These are phyloP conservation scores for Platycnemis pennipes DNA, from an alignment of 2,888 invertebrate genomes.

Conservation along the genomic window DNA sequence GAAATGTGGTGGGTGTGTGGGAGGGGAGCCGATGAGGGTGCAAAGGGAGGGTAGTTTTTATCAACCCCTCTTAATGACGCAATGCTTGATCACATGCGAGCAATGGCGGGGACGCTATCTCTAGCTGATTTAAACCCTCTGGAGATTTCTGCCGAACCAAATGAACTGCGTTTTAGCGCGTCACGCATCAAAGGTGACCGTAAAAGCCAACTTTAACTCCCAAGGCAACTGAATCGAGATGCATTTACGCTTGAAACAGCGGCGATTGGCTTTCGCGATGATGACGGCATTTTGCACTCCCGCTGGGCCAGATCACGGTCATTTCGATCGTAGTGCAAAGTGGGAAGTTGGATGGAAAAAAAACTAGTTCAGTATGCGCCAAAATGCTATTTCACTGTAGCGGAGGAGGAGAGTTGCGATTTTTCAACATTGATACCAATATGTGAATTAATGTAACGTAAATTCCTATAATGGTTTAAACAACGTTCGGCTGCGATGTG, in stretches of 20 bases:
- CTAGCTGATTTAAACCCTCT: neutral
- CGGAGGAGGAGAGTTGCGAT: too few species aligned
- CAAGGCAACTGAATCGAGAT: neutral
- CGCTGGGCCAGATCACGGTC: neutral
- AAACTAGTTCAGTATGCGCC: too few species aligned
- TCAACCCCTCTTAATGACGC: neutral
- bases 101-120: neutral
- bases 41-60: too few species aligned
- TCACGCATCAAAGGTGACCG: neutral
- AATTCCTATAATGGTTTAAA: too few species aligned
- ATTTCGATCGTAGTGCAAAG: too few species aligned
- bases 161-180: neutral
- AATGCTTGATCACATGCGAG: neutral
- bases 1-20: too few species aligned
- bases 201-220: neutral
- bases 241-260: neutral
- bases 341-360: too few species aligned
- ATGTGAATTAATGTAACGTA: too few species aligned
- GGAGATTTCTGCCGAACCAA: neutral
- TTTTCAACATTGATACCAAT: too few species aligned
- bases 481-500: too few species aligned
- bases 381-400: too few species aligned
- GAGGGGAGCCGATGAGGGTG: too few species aligned
- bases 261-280: neutral
- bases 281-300: neutral